Evolutionary conservation across 2,797 vertebrate genomes (phyloP).

Genomic region (Apodemus agrarius): DNA sequence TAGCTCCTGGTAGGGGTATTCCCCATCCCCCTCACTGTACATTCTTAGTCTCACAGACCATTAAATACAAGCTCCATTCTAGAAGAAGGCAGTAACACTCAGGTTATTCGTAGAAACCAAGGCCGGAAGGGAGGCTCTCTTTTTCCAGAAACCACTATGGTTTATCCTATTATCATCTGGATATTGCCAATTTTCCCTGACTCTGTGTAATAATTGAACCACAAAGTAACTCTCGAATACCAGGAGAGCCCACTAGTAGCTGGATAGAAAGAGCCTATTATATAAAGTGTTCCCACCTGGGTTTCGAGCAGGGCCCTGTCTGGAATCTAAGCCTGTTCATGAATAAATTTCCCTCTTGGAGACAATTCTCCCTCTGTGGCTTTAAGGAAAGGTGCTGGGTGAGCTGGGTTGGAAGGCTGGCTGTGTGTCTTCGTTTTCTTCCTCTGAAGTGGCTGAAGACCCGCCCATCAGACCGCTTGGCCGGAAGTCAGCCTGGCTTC

Average conservation of each 20-base stretch:
- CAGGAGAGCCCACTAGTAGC: slow-evolving; percentile 17
- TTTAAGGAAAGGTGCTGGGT: neutral
- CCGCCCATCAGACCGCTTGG: neutral
- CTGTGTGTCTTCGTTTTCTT: neutral
- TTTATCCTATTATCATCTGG: slow-evolving; percentile 6
- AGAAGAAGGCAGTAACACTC: neutral
- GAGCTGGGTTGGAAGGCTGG: neutral
- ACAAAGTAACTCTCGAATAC: slow-evolving; percentile 61
- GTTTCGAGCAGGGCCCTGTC: neutral
- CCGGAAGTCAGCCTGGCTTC: neutral
- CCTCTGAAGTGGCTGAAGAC: neutral
- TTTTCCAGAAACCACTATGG: neutral
- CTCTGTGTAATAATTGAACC: slow-evolving; percentile 49
- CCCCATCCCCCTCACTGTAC: neutral
- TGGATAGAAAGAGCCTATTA: slow-evolving; percentile 49
- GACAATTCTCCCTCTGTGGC: neutral
- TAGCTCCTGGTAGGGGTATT: neutral
- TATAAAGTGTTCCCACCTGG: slow-evolving; percentile 50
- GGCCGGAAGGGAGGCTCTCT: neutral
- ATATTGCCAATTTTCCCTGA: slow-evolving; percentile 40
- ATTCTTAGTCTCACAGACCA: neutral
- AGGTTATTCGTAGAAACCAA: neutral
- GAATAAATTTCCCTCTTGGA: slow-evolving; percentile 15
- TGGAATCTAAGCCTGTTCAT: slow-evolving; percentile 15
- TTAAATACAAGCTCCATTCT: neutral